Evolutionary conservation across 2,797 vertebrate species (phyloP).

Genomic region (Fratercula arctica): DNA sequence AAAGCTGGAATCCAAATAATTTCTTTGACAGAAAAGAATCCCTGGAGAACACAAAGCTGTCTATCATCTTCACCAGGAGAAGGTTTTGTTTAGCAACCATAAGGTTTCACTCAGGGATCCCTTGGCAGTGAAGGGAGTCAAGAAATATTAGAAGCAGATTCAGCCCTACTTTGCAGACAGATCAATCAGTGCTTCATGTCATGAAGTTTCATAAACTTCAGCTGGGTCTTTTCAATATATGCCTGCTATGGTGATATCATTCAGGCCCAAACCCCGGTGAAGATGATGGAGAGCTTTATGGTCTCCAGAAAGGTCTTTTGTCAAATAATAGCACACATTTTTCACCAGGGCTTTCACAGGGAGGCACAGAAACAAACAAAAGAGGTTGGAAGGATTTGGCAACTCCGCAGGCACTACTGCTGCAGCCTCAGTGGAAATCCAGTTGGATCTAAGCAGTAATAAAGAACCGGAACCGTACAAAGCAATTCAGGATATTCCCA

Average conservation of each 20-base stretch:
- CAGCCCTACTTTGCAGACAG: not conserved
- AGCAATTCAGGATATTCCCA: not conserved
- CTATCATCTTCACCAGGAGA: not conserved
- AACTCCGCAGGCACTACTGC: not conserved
- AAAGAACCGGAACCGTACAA: not conserved
- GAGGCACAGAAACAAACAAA: not conserved
- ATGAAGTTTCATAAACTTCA: not conserved
- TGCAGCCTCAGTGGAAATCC: not conserved
- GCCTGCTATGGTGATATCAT: not conserved
- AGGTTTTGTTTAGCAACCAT: not conserved
- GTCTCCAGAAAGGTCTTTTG: not conserved
- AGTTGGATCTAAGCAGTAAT: not conserved
- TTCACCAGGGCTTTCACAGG: not conserved
- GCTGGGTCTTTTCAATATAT: not conserved
- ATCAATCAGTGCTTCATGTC: not conserved
- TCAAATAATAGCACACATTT: not conserved
- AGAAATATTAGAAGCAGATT: not conserved
- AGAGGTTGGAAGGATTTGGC: not conserved
- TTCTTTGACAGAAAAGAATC: not conserved
- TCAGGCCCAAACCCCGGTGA: not conserved
- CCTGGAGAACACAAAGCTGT: not conserved
- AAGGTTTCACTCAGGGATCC: not conserved
- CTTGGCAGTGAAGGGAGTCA: not conserved
- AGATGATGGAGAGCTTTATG: not conserved
- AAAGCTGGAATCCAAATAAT: not conserved